These are phyloP conservation scores for Aphelenchoides fujianensis DNA, from an alignment of 1,140 invertebrate species.

Conservation along the genomic window DNA sequence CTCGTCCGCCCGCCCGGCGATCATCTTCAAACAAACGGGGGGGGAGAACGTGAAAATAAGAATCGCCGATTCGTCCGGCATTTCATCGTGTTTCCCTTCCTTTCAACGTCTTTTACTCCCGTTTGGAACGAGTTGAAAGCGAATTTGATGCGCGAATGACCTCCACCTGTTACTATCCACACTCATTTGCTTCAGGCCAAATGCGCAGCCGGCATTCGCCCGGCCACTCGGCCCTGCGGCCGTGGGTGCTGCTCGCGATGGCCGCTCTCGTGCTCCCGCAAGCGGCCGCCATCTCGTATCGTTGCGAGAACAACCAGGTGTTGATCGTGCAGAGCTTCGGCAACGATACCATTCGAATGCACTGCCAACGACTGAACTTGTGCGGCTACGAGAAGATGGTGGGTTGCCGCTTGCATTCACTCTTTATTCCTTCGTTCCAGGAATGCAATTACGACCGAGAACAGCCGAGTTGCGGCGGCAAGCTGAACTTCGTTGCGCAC, in stretches of 20 bases:
- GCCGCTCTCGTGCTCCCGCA: background rate
- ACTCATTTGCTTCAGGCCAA: background rate
- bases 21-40: background rate
- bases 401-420: constrained; percentile 27
- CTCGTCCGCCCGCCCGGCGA: background rate
- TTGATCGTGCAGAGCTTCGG: constrained; percentile 60
- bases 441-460: constrained; percentile 56
- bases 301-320: constrained; percentile 56
- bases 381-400: constrained; percentile 58
- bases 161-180: too few relatives aligned
- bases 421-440: constrained; percentile 35
- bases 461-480: constrained; percentile 57
- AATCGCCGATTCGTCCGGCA: background rate
- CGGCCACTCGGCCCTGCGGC: background rate
- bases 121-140: too few relatives aligned
- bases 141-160: too few relatives aligned
- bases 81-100: background rate
- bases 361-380: constrained; percentile 57
- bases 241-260: background rate
- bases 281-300: constrained; percentile 42
- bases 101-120: background rate
- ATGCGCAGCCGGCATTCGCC: constrained; percentile 5
- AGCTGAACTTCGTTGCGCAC: constrained; percentile 59
- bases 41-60: background rate
- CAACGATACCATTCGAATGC: constrained; percentile 62